Evolutionary conservation across 2,797 vertebrate species (phyloP).

Genomic region (Melopsittacus undulatus): DNA sequence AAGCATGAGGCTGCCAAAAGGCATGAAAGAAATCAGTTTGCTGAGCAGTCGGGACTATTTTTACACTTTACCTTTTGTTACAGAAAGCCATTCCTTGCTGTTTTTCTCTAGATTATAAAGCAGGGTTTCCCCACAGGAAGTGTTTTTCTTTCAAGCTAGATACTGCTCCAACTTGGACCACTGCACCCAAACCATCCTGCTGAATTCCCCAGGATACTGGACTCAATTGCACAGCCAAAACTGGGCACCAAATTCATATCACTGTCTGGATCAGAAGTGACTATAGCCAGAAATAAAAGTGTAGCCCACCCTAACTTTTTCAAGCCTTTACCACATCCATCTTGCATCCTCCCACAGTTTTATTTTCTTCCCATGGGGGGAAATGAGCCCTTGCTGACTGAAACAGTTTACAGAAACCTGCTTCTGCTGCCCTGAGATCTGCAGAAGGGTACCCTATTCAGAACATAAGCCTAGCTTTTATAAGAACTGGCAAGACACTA

Average conservation of each 20-base stretch:
- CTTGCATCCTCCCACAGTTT: not conserved
- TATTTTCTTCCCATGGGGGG: not conserved
- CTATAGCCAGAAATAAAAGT: not conserved
- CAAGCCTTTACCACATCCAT: not conserved
- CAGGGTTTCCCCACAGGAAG: not conserved
- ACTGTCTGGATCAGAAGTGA: not conserved
- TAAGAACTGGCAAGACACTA: conserved; percentile 11
- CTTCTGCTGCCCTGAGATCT: not conserved
- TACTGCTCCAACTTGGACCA: not conserved
- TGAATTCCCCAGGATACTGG: not conserved
- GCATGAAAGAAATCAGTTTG: conserved; percentile 14
- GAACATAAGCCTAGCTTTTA: not conserved
- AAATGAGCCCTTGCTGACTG: not conserved
- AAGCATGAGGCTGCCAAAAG: conserved; percentile 8
- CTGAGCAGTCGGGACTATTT: not conserved
- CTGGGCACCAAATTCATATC: not conserved
- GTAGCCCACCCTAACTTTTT: not conserved
- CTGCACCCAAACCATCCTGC: not conserved
- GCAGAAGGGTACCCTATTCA: not conserved
- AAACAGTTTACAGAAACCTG: not conserved
- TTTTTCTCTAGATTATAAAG: not conserved
- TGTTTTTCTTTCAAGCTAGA: not conserved
- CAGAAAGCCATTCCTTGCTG: not conserved
- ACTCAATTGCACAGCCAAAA: not conserved
- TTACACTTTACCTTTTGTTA: not conserved